phyloP scores from a whole-genome alignment of 2,797 vertebrate species.

The Sphenodon punctatus region DNA sequence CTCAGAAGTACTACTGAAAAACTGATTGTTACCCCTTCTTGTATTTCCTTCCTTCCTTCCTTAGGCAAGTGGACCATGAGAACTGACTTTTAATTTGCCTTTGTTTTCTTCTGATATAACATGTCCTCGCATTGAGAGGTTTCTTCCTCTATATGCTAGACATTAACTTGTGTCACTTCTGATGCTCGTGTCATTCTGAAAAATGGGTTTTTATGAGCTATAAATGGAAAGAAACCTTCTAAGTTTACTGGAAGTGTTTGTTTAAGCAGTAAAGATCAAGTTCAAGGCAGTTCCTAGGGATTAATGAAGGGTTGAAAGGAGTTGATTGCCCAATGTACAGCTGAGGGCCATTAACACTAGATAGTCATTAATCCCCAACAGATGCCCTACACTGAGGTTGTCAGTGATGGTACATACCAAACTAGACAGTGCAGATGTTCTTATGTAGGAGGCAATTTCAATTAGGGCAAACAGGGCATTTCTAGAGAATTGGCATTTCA shows the following conservation, averaged over 20 bases:
- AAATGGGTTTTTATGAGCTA: conserved; percentile 52
- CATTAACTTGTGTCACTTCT: conserved; percentile 41
- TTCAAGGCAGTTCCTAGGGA: conserved; percentile 39
- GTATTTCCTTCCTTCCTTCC: too few species aligned
- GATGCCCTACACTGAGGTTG: conserved; percentile 20
- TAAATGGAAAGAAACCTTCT: conserved; percentile 57
- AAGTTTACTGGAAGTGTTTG: conserved; percentile 50
- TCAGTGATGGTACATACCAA: neutral
- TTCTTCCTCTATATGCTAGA: conserved; percentile 15
- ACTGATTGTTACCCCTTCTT: too few species aligned
- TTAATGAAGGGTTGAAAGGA: conserved; percentile 49
- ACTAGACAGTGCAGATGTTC: neutral
- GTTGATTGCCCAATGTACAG: conserved; percentile 33
- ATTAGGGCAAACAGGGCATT: neutral
- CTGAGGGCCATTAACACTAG: conserved; percentile 25
- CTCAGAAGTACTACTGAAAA: too few species aligned
- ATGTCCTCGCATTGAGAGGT: neutral
- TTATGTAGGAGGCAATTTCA: neutral
- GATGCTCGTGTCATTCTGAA: conserved; percentile 48
- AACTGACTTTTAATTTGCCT: conserved; percentile 48
- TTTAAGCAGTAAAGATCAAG: conserved; percentile 54
- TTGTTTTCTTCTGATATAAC: conserved; percentile 47
- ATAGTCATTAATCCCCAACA: conserved; percentile 41
- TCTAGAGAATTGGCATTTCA: neutral
- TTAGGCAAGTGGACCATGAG: conserved; percentile 33